Evolutionary conservation across 2,113 vertebrate genomes (phyloP), one percentile per base, ranked within the genome.

Genomic region (Lichenostomus cassidix): DNA sequence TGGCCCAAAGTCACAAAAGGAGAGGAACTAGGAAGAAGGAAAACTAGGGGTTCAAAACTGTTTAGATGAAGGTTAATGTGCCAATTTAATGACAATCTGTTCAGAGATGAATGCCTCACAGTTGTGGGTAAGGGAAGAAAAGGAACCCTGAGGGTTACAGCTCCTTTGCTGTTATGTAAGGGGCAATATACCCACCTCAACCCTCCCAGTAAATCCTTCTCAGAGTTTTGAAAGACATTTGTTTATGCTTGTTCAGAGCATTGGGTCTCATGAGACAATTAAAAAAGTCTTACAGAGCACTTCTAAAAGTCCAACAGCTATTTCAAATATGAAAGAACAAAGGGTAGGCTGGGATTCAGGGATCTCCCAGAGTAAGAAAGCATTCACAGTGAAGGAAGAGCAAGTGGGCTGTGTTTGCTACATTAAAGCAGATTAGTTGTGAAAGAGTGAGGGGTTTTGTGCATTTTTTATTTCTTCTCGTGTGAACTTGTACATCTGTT

Each of bases 401-500:
- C 59, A 68, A 92, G 29, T 65, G 41, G 59, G 53, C 42, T 94
- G 44, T 76, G 62, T 89, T 92, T 91, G 83, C 65, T 93, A 89
- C 80, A 83, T 96, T 94, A 92, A 94, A 91, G 88, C 31, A 86
- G 87, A 96, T 89, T 73, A 87, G 75, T 93, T 96, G 77, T 85
- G 83, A 95, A 90, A 90, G 89, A 93, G 76, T 88, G 90, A 84
- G 63, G 77, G 79, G 65, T 1, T 88, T 84, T 84, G 56, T 60
- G n/a, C 47, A 37, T 94, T 94, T 96, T 95, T 88, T 64, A 78
- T 81, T 89, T 79, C 83, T 95, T 93, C 56, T 90, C 5, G 10
- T 94, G 83, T 90, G 88, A 93, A 92, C 64, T 95, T 67, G 21
- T 92, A 96, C 94, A 94, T 95, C 92, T 96, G 94, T 93, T 96